Percentiles rank a stretch among this genome's conserved stretches.
Evolutionary conservation across 2,113 vertebrate genomes (phyloP).

Genomic region (Leptodactylus fuscus): DNA sequence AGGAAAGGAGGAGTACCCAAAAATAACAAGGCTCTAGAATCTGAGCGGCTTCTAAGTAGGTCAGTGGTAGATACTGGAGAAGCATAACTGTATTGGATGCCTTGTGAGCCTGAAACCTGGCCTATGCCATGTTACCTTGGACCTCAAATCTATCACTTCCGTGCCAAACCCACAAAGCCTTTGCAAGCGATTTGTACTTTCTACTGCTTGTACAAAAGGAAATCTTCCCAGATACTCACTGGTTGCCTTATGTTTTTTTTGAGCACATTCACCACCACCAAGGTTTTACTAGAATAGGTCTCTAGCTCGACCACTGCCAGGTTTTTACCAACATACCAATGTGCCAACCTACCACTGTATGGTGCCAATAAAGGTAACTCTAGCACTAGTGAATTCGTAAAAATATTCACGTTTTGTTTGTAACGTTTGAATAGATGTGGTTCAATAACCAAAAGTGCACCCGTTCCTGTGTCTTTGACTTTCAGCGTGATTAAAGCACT

Average conservation of each 20-base stretch:
- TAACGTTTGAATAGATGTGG: background rate
- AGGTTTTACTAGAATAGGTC: background rate
- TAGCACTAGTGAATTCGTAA: background rate
- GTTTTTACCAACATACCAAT: conserved; percentile 33
- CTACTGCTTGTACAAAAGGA: background rate
- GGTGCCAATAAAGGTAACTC: conserved; percentile 21
- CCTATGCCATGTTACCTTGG: background rate
- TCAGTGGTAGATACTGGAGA: background rate
- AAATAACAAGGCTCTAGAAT: background rate
- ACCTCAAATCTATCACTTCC: background rate
- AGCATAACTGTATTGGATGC: background rate
- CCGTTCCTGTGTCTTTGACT: background rate
- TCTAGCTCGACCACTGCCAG: conserved; percentile 36
- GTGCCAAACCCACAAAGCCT: conserved; percentile 8
- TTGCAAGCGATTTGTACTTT: background rate
- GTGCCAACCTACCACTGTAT: conserved; percentile 15
- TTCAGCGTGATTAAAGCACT: conserved; percentile 17
- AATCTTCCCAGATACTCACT: conserved; percentile 21
- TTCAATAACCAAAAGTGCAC: background rate
- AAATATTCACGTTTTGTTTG: background rate
- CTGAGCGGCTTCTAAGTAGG: background rate
- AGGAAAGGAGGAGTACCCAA: too few relatives aligned
- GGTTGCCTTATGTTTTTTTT: conserved; percentile 30
- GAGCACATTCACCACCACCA: background rate
- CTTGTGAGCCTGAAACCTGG: background rate